These are phyloP conservation scores for Phylloscopus trochiloides DNA, from an alignment of 2,113 vertebrate genomes.

Conservation along the genomic window DNA sequence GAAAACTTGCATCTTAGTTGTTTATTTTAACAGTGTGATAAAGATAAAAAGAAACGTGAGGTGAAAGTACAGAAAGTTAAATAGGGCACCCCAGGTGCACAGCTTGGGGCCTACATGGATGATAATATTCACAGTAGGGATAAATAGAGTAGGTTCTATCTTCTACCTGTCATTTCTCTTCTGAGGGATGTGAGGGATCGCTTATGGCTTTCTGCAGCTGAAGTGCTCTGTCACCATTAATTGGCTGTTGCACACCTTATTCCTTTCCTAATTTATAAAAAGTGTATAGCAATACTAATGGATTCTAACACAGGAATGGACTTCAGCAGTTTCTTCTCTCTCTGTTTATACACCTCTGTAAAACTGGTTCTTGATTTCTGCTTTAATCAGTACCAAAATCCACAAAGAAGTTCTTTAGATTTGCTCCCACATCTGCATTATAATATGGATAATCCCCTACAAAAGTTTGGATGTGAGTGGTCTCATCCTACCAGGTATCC, in stretches of 20 bases:
- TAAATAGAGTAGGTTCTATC: background rate
- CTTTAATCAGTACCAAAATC: background rate
- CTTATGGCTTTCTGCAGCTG: background rate
- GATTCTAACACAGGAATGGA: background rate
- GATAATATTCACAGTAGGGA: background rate
- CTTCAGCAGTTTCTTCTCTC: background rate
- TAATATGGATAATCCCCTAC: background rate
- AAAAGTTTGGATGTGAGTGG: background rate
- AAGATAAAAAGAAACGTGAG: background rate
- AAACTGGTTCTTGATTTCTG: background rate
- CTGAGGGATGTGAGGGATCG: background rate
- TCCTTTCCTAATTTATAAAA: background rate
- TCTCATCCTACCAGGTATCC: background rate
- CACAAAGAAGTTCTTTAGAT: background rate
- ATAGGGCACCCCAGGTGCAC: background rate
- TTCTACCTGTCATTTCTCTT: background rate
- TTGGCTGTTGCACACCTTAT: background rate
- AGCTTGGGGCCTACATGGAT: background rate
- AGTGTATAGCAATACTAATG: background rate
- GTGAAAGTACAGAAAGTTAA: background rate
- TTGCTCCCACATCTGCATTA: background rate
- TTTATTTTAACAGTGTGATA: background rate
- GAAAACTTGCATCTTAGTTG: background rate
- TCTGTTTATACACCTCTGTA: background rate
- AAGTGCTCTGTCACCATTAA: background rate